These are phyloP conservation scores for Mola mola DNA, from an alignment of 2,113 vertebrate genomes.

Conservation along the genomic window DNA sequence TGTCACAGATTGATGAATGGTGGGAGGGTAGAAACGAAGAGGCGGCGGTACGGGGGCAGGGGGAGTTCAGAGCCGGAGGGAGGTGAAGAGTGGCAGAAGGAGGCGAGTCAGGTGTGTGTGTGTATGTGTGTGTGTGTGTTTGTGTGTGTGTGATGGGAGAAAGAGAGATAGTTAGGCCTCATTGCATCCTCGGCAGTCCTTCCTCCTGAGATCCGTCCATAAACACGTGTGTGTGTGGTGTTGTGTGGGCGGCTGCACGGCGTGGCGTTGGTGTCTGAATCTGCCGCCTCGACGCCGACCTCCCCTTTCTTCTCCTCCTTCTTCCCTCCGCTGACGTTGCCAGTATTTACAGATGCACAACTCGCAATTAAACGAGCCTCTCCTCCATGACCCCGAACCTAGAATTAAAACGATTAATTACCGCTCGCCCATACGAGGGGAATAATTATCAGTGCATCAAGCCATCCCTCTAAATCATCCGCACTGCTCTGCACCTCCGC, in stretches of 20 bases:
- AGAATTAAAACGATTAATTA: slow-evolving; percentile 82
- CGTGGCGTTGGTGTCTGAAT: neutral
- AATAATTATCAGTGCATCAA: slow-evolving; percentile 75
- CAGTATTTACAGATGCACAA: slow-evolving; percentile 73
- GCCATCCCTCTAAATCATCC: slow-evolving; percentile 45
- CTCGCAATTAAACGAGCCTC: slow-evolving; percentile 66
- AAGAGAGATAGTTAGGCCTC: slow-evolving; percentile 56
- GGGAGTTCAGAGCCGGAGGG: slow-evolving; percentile 1
- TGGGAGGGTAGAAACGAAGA: neutral
- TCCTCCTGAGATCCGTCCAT: slow-evolving; percentile 50
- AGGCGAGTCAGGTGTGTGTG: slow-evolving; percentile 50
- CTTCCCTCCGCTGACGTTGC: slow-evolving; percentile 12
- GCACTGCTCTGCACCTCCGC: slow-evolving; percentile 14
- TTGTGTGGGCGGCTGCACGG: neutral
- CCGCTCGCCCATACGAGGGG: slow-evolving; percentile 63
- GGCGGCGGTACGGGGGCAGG: slow-evolving; percentile 4
- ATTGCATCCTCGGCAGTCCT: slow-evolving; percentile 57
- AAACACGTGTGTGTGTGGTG: slow-evolving; percentile 20
- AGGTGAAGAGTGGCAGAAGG: slow-evolving; percentile 22
- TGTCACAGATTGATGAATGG: slow-evolving; percentile 3
- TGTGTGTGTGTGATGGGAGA: slow-evolving; percentile 49
- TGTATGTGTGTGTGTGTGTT: too few species aligned
- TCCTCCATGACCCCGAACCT: slow-evolving; percentile 69
- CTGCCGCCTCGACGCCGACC: slow-evolving; percentile 18
- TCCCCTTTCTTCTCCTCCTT: slow-evolving; percentile 13